Evolutionary conservation across 2,888 invertebrate species (phyloP).

Genomic region (Doris montereyensis): DNA sequence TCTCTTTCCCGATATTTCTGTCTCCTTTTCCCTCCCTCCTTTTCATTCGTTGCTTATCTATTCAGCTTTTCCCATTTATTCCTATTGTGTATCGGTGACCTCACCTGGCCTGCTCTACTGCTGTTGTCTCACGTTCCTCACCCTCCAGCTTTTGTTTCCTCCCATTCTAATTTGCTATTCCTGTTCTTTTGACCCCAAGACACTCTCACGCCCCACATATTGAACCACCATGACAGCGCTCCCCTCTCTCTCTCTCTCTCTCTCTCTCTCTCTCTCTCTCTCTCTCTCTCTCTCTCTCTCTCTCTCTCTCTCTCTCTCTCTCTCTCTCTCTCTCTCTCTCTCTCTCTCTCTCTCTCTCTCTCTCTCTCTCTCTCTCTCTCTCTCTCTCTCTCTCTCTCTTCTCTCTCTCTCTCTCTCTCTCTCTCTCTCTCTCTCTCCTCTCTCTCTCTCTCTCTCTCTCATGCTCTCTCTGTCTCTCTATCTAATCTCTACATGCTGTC

Average conservation of each 20-base stretch:
- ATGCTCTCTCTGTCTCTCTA: neutral
- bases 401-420: neutral
- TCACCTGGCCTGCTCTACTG: too few relatives aligned
- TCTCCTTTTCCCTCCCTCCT: neutral
- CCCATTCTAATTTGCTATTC: too few relatives aligned
- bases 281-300: neutral
- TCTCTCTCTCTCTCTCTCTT: neutral
- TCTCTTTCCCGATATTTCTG: neutral
- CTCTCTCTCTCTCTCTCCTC: neutral
- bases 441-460: neutral
- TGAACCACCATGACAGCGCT: too few relatives aligned
- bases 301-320: neutral
- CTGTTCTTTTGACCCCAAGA: too few relatives aligned
- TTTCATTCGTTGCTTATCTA: neutral
- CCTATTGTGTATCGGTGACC: too few relatives aligned
- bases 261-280: neutral
- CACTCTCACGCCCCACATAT: too few relatives aligned
- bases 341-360: neutral
- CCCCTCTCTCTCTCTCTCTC: neutral
- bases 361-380: neutral
- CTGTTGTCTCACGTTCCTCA: too few relatives aligned
- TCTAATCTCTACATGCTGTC: too few relatives aligned
- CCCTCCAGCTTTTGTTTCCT: too few relatives aligned
- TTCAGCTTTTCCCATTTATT: neutral
- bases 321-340: neutral